A percentile compares a stretch with the other conserved stretches of the same genome.
Conservation (phyloP, 2,797 vertebrate species). For the Coracias cyanogaster region DNA sequence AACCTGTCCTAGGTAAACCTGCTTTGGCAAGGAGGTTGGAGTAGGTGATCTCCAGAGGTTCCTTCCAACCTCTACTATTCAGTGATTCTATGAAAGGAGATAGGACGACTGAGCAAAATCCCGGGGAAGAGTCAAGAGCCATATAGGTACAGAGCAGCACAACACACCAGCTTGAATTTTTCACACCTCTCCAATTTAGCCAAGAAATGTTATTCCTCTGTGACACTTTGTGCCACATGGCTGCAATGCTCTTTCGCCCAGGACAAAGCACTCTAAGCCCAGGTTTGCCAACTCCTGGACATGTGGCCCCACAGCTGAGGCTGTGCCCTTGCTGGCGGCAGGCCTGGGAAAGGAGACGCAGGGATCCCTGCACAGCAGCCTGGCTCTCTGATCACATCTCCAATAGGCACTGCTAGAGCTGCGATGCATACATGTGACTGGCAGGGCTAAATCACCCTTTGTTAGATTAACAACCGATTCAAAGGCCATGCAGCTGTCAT, state of each 20-base stretch:
- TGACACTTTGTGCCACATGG: not conserved
- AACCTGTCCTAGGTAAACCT: too few species aligned
- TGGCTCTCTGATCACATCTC: not conserved
- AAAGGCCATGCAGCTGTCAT: slow-evolving; percentile 54
- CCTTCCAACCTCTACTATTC: too few species aligned
- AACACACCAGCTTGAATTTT: not conserved
- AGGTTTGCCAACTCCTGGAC: not conserved
- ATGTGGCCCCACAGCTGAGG: rapidly evolving
- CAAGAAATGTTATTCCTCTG: not conserved
- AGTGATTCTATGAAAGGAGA: not conserved
- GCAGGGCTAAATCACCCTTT: not conserved
- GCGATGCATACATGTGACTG: not conserved
- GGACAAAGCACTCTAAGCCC: not conserved
- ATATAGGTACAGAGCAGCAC: not conserved
- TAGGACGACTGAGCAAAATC: not conserved
- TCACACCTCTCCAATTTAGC: not conserved
- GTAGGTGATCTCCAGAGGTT: too few species aligned
- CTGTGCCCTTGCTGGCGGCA: not conserved
- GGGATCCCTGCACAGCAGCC: not conserved
- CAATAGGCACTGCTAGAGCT: not conserved
- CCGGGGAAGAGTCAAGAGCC: not conserved
- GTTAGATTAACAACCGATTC: not conserved
- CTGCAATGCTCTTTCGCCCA: not conserved
- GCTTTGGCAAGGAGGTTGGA: too few species aligned
- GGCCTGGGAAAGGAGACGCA: not conserved